Conservation (phyloP, 2,113 vertebrate species). For the Pipa parva region DNA sequence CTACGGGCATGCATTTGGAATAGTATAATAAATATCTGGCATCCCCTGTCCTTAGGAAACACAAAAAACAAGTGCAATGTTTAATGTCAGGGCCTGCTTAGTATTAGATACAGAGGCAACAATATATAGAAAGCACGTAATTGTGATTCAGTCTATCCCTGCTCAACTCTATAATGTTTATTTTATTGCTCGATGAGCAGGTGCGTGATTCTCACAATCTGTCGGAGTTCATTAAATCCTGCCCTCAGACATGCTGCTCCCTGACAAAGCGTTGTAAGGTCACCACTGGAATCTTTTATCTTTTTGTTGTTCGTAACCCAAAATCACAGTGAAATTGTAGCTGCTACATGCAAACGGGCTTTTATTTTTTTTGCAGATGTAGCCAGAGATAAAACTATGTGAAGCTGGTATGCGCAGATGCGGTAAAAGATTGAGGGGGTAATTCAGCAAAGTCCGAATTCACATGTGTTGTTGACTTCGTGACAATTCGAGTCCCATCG, state of each 20-base stretch:
- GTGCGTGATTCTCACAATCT: constrained; percentile 37
- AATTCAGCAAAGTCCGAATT: no score
- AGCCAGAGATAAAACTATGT: no score
- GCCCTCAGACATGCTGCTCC: constrained; percentile 14
- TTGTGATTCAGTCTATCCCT: constrained; percentile 21
- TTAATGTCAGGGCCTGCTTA: neutral
- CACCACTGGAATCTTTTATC: constrained; percentile 9
- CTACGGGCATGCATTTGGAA: no score
- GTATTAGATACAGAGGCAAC: constrained; percentile 10
- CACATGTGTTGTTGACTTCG: no score
- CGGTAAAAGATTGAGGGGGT: no score
- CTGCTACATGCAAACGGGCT: neutral
- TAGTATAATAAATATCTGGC: no score
- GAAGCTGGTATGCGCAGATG: no score
- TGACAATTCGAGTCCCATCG: no score
- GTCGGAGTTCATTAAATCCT: constrained; percentile 34
- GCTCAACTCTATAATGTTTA: constrained; percentile 15
- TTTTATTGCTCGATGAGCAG: constrained; percentile 37
- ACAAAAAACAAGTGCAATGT: no score
- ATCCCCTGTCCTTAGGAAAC: no score
- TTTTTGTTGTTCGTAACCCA: neutral
- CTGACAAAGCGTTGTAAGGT: constrained; percentile 21
- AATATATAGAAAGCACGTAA: constrained; percentile 18
- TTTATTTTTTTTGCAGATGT: no score
- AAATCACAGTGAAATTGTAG: neutral